These are phyloP conservation scores for Nycticorax nycticorax DNA, from an alignment of 2,113 vertebrate genomes.

Conservation along the genomic window DNA sequence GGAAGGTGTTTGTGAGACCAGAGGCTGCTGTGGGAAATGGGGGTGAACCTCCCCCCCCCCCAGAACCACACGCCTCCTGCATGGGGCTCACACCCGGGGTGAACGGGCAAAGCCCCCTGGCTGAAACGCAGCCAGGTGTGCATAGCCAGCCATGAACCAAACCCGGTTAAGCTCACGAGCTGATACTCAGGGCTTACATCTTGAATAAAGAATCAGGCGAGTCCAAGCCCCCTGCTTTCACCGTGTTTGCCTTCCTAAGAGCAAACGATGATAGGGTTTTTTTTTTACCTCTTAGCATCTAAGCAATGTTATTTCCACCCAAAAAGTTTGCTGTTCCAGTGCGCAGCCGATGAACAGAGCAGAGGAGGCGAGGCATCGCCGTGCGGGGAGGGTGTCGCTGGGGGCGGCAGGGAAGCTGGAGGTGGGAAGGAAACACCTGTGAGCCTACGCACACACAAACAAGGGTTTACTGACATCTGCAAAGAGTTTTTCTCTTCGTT, in stretches of 20 bases:
- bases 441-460: not conserved
- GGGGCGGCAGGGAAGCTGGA: not conserved
- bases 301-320: not conserved
- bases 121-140: not conserved
- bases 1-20: not conserved
- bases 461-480: not conserved
- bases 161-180: not conserved
- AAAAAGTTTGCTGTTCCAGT: not conserved
- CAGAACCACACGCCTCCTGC: not conserved
- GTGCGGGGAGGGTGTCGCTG: accelerated
- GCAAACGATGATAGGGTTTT: not conserved
- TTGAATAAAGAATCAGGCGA: not conserved
- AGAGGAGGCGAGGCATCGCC: not conserved
- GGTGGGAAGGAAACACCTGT: not conserved
- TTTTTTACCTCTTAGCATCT: not conserved
- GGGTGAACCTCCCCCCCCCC: not conserved
- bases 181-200: not conserved
- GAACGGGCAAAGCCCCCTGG: not conserved
- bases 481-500: not conserved
- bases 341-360: not conserved
- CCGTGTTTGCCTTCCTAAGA: not conserved
- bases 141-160: not conserved
- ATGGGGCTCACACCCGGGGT: not conserved
- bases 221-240: not conserved
- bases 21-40: not conserved